Base-by-base conservation (phyloP, 2,113 vertebrate genomes). In the Promerops cafer region DNA sequence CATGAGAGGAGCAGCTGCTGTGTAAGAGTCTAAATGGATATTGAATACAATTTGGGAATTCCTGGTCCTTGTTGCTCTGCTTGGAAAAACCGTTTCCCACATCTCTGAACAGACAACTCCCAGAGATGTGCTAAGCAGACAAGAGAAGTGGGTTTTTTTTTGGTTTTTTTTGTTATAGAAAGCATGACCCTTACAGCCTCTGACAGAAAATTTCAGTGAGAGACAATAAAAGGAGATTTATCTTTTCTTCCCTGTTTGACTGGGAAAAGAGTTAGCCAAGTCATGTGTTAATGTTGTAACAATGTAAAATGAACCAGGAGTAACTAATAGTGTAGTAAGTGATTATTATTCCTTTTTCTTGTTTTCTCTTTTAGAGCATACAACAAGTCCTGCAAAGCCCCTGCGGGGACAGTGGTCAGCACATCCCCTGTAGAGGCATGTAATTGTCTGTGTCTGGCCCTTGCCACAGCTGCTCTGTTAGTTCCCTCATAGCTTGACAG, bases 1-100 rank as follows among this genome's bases (percentile, higher is more conserved):
- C 53, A 40, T 16, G 44, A 94, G 87, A 96, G 83, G 93, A 84
- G 72, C 92, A 93, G 92, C 71, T 94, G 90, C 84, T 77, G 42
- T 47, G 54, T 61, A 52, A 91, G 75, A 77, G 72, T 47, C 88
- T 92, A 40, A 94, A 74, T 0, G 22, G 85, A 91, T 87, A 64
- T 3, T 57, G 78, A 87, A 57, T 60, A 57, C 75, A 90, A 80
- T 84, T 17, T 83, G 91, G 95, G 82, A 95, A 95, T 94, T 95
- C 89, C 93, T 90, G 39, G 23, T 81, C 60, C 69, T 88, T 76
- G 63, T 69, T 86, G 26, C 61, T 83, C 45, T 78, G 42, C 74
- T 72, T 87, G 79, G 75, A 54, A 90, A 95, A 95, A 24, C 31
- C 6, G 0, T 27, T 33, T 64, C 71, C 79, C 20, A 2, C 45